phyloP scores from a whole-genome alignment of 2,888 invertebrate species.

The Abscondita cerata region DNA sequence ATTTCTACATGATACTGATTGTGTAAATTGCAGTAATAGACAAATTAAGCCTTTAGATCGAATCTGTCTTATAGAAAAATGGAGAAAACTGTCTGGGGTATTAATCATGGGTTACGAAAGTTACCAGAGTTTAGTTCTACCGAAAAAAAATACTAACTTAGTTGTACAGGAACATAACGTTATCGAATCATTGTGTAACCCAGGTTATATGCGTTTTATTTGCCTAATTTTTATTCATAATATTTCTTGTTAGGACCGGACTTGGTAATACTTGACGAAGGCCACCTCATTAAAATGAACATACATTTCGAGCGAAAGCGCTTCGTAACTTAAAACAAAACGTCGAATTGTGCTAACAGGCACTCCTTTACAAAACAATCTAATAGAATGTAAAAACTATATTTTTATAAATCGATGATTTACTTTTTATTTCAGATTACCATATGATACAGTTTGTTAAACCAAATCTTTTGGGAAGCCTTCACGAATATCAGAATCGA shows the following conservation, averaged over 20 bases:
- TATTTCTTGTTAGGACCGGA: constrained; percentile 68
- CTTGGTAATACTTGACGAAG: constrained; percentile 89
- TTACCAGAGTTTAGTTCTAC: constrained; percentile 59
- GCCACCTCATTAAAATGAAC: constrained; percentile 88
- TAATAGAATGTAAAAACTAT: constrained; percentile 73
- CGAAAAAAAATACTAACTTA: not conserved
- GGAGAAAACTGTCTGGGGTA: constrained; percentile 67
- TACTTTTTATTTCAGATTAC: constrained; percentile 71
- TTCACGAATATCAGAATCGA: constrained; percentile 77
- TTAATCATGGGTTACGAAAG: constrained; percentile 78
- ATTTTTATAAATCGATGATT: too few species aligned
- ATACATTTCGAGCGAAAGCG: constrained; percentile 74
- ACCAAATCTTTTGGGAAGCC: constrained; percentile 83
- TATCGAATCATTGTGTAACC: constrained; percentile 63
- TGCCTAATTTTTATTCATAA: not conserved
- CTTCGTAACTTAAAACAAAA: constrained; percentile 76
- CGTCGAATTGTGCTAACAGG: constrained; percentile 86
- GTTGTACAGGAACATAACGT: constrained; percentile 5
- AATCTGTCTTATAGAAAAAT: constrained; percentile 29
- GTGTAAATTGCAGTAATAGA: constrained; percentile 1
- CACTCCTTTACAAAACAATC: constrained; percentile 92
- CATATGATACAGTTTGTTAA: constrained; percentile 94
- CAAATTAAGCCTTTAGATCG: not conserved
- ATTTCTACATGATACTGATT: not conserved
- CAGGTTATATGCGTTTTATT: constrained; percentile 54